Evolutionary conservation across 2,888 invertebrate genomes (phyloP).

Genomic region (Cephalotes varians): DNA sequence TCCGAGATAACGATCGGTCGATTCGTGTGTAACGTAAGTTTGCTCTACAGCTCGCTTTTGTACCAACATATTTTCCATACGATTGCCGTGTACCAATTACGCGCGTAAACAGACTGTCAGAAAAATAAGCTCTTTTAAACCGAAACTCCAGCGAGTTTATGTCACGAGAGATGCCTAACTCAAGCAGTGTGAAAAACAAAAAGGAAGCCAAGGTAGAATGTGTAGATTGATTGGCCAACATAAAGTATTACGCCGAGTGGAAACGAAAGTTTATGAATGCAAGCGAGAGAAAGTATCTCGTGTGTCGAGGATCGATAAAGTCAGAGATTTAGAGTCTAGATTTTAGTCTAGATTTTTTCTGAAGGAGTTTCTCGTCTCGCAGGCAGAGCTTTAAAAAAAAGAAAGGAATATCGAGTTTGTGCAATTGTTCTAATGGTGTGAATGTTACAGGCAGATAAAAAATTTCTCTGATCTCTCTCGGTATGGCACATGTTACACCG

Average conservation of each 20-base stretch:
- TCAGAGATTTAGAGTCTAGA: neutral
- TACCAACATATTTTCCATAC: neutral
- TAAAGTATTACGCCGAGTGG: slow-evolving; percentile 48
- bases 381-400: neutral
- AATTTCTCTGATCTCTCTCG: slow-evolving; percentile 1
- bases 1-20: neutral
- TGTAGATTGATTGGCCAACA: slow-evolving; percentile 46
- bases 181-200: slow-evolving; percentile 66
- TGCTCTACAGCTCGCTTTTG: neutral
- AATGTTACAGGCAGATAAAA: neutral
- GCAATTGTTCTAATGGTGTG: slow-evolving; percentile 13
- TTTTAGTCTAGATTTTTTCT: neutral
- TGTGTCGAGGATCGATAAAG: neutral
- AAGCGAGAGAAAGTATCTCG: neutral
- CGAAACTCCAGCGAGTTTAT: slow-evolving; percentile 55
- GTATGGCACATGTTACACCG: neutral
- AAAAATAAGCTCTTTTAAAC: slow-evolving; percentile 68
- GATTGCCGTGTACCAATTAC: neutral
- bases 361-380: neutral
- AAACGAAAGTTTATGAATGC: neutral
- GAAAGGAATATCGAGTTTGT: neutral
- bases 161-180: slow-evolving; percentile 57
- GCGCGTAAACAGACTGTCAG: slow-evolving; percentile 37
- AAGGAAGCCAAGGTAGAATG: slow-evolving; percentile 56
- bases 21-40: neutral